A percentile compares a stretch with the other conserved stretches of the same genome.
These are phyloP conservation scores for Nemurella pictetii DNA, from an alignment of 2,888 invertebrate species.

Conservation along the genomic window DNA sequence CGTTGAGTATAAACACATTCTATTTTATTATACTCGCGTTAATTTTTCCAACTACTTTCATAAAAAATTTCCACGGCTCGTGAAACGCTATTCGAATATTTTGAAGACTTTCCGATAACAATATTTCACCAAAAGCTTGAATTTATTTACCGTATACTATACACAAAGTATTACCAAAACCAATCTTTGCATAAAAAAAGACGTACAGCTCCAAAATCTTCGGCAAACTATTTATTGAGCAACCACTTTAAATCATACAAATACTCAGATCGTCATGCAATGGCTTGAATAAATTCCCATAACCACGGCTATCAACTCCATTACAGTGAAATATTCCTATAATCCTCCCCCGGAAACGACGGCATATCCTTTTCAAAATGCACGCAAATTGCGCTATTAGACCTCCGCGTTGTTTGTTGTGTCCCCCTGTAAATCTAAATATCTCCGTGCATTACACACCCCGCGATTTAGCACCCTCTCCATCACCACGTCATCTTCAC, in stretches of 20 bases:
- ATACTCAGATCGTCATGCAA: neutral
- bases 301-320: neutral
- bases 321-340: neutral
- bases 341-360: neutral
- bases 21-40: neutral
- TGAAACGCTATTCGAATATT: no score
- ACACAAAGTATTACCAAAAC: no score
- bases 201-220: neutral
- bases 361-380: neutral
- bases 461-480: conserved; percentile 24
- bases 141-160: no score
- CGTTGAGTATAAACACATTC: neutral
- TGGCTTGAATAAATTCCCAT: neutral
- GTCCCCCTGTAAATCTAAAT: neutral
- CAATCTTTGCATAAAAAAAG: no score
- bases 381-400: neutral
- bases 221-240: neutral
- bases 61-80: neutral
- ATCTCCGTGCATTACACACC: conserved; percentile 4
- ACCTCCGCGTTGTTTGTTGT: neutral
- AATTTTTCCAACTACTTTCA: neutral
- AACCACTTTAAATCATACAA: neutral
- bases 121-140: no score
- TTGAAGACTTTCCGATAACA: no score
- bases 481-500: neutral